Evolutionary conservation across 1,140 invertebrate species (phyloP).

Genomic region (Drosophila subobscura): DNA sequence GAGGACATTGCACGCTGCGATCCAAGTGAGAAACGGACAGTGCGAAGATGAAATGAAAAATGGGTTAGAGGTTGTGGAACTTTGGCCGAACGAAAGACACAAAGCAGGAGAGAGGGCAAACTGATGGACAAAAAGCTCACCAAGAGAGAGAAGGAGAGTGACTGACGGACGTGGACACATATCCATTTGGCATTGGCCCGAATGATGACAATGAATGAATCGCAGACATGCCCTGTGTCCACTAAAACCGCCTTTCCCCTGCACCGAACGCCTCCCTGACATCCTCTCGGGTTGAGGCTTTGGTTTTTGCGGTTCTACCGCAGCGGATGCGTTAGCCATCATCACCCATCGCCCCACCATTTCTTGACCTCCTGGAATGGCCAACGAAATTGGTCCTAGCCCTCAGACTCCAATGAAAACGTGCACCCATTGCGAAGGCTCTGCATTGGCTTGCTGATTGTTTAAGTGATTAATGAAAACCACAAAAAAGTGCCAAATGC

Average conservation of each 20-base stretch:
- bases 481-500: too few species aligned
- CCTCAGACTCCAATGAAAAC: not conserved
- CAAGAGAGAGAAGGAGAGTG: not conserved
- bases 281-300: constrained; percentile 66
- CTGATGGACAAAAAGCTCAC: not conserved
- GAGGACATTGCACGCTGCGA: not conserved
- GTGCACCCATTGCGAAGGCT: not conserved
- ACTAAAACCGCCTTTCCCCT: too few species aligned
- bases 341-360: not conserved
- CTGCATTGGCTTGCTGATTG: constrained; percentile 27
- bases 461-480: constrained; percentile 26
- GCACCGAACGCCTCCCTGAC: constrained; percentile 10
- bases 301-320: constrained; percentile 80
- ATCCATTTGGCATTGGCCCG: constrained; percentile 49
- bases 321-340: constrained; percentile 61
- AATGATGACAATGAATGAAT: constrained; percentile 71
- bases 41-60: not conserved
- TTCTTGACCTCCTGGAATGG: constrained; percentile 12
- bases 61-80: not conserved
- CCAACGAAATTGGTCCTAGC: constrained; percentile 26
- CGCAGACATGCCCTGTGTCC: constrained; percentile 17
- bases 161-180: constrained; percentile 30
- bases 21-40: constrained; percentile 12
- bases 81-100: too few species aligned
- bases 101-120: not conserved